A percentile compares a stretch with the other conserved stretches of the same genome.
Conservation (phyloP, 2,888 invertebrate genomes). For the Euzetes globulus region DNA sequence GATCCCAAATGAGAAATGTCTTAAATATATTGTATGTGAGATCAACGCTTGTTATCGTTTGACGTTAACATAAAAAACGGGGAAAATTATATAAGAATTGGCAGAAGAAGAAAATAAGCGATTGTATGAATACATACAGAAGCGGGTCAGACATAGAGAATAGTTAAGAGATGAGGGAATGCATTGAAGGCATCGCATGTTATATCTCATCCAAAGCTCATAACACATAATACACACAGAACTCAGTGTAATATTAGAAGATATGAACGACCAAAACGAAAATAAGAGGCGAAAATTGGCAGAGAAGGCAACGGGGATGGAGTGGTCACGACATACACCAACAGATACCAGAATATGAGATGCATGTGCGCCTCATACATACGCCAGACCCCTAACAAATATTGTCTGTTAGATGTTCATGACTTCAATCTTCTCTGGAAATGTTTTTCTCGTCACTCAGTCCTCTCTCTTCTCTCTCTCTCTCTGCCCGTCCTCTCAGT, state of each 20-base stretch:
- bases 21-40: neutral
- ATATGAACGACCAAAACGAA: neutral
- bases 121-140: neutral
- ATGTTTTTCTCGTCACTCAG: neutral
- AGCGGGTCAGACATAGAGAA: conserved; percentile 17
- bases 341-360: conserved; percentile 3
- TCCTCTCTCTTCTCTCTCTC: neutral
- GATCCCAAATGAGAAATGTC: no score
- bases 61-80: neutral
- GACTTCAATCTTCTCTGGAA: neutral
- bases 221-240: neutral
- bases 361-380: neutral
- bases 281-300: conserved; percentile 13
- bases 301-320: conserved; percentile 16
- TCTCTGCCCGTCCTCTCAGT: neutral
- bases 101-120: neutral
- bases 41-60: conserved; percentile 9
- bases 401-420: neutral
- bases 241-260: conserved; percentile 14
- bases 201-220: neutral
- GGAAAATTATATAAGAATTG: neutral
- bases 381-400: neutral
- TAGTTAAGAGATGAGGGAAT: neutral
- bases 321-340: conserved; percentile 14
- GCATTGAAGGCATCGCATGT: conserved; percentile 8